phyloP scores from a whole-genome alignment of 2,797 vertebrate genomes.

The Anas acuta region DNA sequence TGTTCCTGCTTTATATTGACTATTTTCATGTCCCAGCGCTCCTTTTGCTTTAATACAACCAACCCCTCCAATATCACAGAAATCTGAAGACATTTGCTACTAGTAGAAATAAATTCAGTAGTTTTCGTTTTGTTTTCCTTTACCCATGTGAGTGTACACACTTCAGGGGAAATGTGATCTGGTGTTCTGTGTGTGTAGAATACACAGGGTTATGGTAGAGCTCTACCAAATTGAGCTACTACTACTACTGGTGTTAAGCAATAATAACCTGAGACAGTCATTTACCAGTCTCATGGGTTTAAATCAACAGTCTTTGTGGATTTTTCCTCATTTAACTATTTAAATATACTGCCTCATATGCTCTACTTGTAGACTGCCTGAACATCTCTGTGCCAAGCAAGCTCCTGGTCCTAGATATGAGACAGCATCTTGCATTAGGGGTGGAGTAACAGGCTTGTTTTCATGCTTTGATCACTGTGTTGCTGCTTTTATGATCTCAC shows the following conservation, averaged over 20 bases:
- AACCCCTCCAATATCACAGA: not conserved
- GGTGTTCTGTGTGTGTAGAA: not conserved
- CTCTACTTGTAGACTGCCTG: not conserved
- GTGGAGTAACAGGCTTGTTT: not conserved
- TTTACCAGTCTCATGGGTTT: not conserved
- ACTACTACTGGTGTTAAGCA: not conserved
- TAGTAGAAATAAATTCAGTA: not conserved
- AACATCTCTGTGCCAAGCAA: not conserved
- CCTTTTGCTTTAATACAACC: not conserved
- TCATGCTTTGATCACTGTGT: not conserved
- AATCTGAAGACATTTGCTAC: not conserved
- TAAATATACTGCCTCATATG: not conserved
- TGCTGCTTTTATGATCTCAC: slow-evolving; percentile 6
- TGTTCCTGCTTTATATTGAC: not conserved
- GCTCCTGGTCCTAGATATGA: not conserved
- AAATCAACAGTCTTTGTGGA: not conserved
- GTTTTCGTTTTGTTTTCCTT: not conserved
- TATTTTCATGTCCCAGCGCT: not conserved
- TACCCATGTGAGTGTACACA: not conserved
- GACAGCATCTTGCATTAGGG: not conserved
- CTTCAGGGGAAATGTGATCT: not conserved
- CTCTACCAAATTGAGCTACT: not conserved
- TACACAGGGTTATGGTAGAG: not conserved
- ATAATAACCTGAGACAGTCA: not conserved
- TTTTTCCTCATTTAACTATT: not conserved